A percentile compares a stretch with the other conserved stretches of the same genome.
These are phyloP conservation scores for Syngnathus scovelli DNA, from an alignment of 2,113 vertebrate genomes.

Conservation along the genomic window DNA sequence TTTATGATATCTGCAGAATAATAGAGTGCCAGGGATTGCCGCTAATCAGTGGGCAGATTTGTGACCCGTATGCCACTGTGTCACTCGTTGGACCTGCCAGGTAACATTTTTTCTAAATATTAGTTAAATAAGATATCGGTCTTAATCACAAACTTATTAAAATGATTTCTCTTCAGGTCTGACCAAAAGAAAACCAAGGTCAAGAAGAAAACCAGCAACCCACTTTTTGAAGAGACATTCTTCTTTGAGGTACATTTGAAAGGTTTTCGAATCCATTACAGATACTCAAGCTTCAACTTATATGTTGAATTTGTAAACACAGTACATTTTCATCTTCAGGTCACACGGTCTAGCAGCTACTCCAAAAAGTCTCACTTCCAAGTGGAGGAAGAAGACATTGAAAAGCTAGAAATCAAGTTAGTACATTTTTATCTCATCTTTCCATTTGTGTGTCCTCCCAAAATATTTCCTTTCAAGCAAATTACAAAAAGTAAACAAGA, in stretches of 20 bases:
- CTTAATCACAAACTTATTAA: too few relatives aligned
- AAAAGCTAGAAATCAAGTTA: constrained; percentile 96
- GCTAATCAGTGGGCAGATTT: constrained; percentile 92
- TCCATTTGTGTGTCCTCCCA: background rate
- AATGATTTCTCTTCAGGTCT: constrained; percentile 72
- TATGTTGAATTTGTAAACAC: background rate
- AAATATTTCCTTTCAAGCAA: background rate
- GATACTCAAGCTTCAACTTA: background rate
- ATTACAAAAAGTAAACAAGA: constrained; percentile 9
- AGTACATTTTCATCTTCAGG: constrained; percentile 64
- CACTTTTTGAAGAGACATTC: constrained; percentile 94
- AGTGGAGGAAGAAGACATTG: constrained; percentile 96
- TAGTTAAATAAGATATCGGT: too few relatives aligned
- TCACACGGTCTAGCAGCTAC: constrained; percentile 91
- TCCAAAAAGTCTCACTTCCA: constrained; percentile 93
- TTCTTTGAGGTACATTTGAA: constrained; percentile 84
- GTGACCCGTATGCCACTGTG: constrained; percentile 92
- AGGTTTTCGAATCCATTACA: background rate
- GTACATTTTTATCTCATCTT: constrained; percentile 24
- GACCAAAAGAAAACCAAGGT: constrained; percentile 99
- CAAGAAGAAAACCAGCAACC: constrained; percentile 99
- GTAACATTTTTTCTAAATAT: constrained; percentile 62
- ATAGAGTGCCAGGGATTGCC: constrained; percentile 93
- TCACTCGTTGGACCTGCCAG: constrained; percentile 91
- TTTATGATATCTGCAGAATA: constrained; percentile 72